Conservation (phyloP, 1,140 invertebrate genomes). For the Drosophila saltans region DNA sequence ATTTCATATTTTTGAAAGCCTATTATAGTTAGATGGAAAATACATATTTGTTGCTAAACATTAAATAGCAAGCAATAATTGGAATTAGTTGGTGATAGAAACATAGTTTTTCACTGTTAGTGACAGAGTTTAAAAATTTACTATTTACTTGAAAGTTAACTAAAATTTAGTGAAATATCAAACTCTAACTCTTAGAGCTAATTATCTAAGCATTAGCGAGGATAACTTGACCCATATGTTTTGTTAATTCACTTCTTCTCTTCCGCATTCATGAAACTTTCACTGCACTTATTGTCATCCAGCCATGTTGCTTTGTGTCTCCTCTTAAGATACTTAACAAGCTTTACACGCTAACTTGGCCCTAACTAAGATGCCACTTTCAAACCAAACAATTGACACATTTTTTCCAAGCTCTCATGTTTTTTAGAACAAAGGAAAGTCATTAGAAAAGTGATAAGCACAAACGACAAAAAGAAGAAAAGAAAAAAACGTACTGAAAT, state of each 20-base stretch:
- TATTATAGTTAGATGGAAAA: background rate
- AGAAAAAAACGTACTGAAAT: conserved; percentile 6
- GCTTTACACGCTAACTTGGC: conserved; percentile 38
- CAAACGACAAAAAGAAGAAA: conserved; percentile 51
- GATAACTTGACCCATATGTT: background rate
- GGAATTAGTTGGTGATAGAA: no score
- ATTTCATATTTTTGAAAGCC: background rate
- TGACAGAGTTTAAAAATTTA: no score
- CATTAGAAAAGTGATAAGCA: conserved; percentile 68
- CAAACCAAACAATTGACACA: conserved; percentile 48
- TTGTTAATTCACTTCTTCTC: background rate
- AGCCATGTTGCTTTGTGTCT: background rate
- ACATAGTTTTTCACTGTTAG: no score
- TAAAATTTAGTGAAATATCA: no score
- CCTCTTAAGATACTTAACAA: background rate
- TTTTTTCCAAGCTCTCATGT: conserved; percentile 19
- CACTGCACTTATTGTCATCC: conserved; percentile 5
- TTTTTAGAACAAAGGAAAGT: conserved; percentile 50
- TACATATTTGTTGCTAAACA: no score
- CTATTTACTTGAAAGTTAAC: no score
- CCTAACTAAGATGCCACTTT: conserved; percentile 40
- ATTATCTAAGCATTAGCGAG: background rate
- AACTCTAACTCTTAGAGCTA: no score
- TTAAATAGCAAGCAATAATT: no score
- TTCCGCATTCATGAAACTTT: background rate